A percentile compares a stretch with the other conserved stretches of the same genome.
These are phyloP conservation scores for Quiscalus mexicanus DNA, from an alignment of 2,113 vertebrate species.

Conservation along the genomic window DNA sequence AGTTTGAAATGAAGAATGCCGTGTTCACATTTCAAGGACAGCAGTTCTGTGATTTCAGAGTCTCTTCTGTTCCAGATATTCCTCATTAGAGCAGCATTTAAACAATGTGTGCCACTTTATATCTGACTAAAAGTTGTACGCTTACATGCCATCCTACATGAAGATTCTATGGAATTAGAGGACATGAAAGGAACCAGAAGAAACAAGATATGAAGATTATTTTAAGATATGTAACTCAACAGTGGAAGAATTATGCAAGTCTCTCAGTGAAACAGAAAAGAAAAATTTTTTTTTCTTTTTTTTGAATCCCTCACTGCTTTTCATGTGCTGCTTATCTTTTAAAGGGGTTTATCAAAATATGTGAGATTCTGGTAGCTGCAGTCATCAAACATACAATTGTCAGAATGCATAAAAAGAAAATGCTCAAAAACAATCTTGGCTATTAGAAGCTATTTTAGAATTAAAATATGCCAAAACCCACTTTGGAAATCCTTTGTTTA, in stretches of 20 bases:
- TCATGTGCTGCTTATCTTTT: neutral
- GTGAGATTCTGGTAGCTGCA: neutral
- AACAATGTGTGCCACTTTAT: neutral
- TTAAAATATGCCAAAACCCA: neutral
- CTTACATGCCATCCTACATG: neutral
- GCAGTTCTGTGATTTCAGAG: neutral
- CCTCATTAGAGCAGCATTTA: neutral
- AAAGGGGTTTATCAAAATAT: neutral
- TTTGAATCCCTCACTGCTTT: neutral
- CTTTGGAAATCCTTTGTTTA: neutral
- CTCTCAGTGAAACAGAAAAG: neutral
- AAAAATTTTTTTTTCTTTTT: neutral
- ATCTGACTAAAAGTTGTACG: neutral
- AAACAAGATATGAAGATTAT: neutral
- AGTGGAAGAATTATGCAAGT: neutral
- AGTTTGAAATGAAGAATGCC: neutral
- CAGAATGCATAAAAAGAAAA: neutral
- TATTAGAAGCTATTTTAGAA: neutral
- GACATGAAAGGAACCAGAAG: neutral
- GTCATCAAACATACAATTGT: neutral
- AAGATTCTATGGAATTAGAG: neutral
- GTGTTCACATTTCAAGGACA: neutral
- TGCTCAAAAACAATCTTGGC: neutral
- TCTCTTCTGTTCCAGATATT: neutral
- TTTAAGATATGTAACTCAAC: neutral